These are phyloP conservation scores for Caenorhabditis sp. DNA, from an alignment of 2,888 invertebrate species.

Conservation along the genomic window DNA sequence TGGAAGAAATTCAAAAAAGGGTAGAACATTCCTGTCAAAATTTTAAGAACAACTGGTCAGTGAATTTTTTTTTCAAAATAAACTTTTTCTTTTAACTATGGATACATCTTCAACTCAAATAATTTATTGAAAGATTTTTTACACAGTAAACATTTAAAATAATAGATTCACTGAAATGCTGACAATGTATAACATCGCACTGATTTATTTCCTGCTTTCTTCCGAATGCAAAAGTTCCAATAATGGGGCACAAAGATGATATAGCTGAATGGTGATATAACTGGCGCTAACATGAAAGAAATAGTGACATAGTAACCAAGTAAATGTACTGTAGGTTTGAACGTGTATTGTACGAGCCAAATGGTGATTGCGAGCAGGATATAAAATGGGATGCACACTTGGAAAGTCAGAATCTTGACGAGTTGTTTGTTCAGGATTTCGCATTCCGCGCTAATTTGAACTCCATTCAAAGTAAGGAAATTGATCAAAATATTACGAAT, in stretches of 20 bases:
- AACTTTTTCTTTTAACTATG: too few relatives aligned
- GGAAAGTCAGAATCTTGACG: constrained; percentile 34
- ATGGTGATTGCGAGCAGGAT: constrained; percentile 27
- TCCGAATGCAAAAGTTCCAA: constrained; percentile 25
- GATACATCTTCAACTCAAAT: too few relatives aligned
- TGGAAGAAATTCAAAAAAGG: too few relatives aligned
- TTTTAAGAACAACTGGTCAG: too few relatives aligned
- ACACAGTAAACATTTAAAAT: too few relatives aligned
- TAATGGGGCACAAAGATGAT: constrained; percentile 29
- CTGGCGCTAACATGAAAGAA: constrained; percentile 33
- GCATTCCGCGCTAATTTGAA: constrained; percentile 12
- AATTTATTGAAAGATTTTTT: too few relatives aligned
- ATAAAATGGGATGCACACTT: constrained; percentile 34
- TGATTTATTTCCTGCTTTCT: too few relatives aligned
- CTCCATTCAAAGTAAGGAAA: constrained; percentile 24
- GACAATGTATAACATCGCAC: too few relatives aligned
- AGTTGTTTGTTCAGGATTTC: constrained; percentile 25
- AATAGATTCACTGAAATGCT: too few relatives aligned
- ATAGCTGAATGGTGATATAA: constrained; percentile 26
- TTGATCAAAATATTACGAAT: constrained; percentile 25
- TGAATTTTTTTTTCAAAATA: too few relatives aligned
- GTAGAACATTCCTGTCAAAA: too few relatives aligned
- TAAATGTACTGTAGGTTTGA: background rate
- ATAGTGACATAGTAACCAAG: constrained; percentile 19
- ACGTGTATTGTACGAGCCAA: constrained; percentile 17